Base-by-base conservation (phyloP, 2,113 vertebrate genomes). In the Smithornis capensis region DNA sequence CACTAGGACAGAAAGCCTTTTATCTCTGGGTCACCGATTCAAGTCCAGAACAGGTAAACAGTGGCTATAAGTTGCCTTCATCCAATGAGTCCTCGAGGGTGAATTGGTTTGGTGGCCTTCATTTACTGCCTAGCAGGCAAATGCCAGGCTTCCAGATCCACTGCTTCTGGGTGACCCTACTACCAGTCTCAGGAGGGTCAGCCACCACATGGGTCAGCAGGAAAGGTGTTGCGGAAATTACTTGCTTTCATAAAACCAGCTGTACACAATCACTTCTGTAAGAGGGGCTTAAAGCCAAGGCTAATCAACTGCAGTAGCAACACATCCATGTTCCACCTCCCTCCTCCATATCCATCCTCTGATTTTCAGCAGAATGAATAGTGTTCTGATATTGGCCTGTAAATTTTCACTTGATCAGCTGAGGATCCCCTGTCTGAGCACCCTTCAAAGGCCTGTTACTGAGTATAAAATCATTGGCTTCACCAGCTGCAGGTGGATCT, bases 1-100 rank as follows among this genome's bases (percentile, higher is more conserved):
- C 79, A 80, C 45, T 80, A 59, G 86, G 79, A 83, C 50, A 90
- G 86, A 92, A 94, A 83, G 14, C 28, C 40, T 90, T 95, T 95
- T 82, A 74, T 92, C 93, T 83, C 59, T 77, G 37, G 75, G 78
- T 90, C 87, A 90, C 45, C 1, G 2, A 84, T 67, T 87, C 70
- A 90, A 85, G 88, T 57, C 37, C 70, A 85, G 33, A 59, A 56
- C 50, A 88, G 78, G 87, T 88, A 91, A 94, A 55, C 33, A 59
- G 59, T 33, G 45, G 42, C 67, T 85, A 2, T 28, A 88, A 65
- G 17, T 62, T 57, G 38, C 55, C 71, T 91, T 85, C 31, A 80
- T 69, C 38, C 71, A 64, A 4, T 22, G 62, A 75, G 28, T 65
- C 57, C 70, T 89, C 40, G 57, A n/a, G 35, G 67, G 23, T 42